Evolutionary conservation across 2,888 invertebrate species (phyloP), one percentile per base, ranked within the genome.

Genomic region (Drosophila niveifrons): DNA sequence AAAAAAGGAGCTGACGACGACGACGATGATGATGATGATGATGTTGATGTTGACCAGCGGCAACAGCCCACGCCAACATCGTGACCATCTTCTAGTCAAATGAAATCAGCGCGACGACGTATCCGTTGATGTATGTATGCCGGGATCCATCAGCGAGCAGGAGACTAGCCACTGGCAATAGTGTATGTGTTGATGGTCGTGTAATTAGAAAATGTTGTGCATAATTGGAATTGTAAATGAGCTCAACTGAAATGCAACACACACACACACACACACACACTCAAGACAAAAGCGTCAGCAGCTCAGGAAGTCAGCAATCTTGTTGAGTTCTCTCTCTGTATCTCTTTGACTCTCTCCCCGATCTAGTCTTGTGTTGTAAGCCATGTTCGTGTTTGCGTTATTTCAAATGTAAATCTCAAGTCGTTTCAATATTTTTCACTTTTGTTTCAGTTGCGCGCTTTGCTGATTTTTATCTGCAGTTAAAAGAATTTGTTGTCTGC

Each of bases 191-290:
- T 78, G 80, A 90, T 90, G 85, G 79, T 82, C 78, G 73, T 84
- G 85, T 90, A 89, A 90, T 90, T 90, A 90, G 88, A 85, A 85
- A 89, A 87, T 86, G 86, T 78, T 82, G 85, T 80, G 79, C 87
- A 84, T 84, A 84, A 90, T 86, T 89, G 90, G 86, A 88, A 89
- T 90, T 90, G 87, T 81, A 90, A 91, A 90, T 90, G 83, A 88
- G 89, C 76, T 74, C 46, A 64, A 61, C 52, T 58, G 46, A 50
- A 64, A 48, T 69, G 73, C 57, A 66, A 48, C 50, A 50, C 53
- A 52, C 50, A 23, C 23, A 53, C 41, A 53, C 41, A 52, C 29
- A 29, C 47, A 28, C 23, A 36, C 34, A 52, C 53, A 43, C 47
- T 48, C 48, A 58, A 62, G 47, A 57, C 61, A 48, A 53, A 39